Base-by-base conservation (phyloP, 2,888 invertebrate genomes). In the Ferdinandea cuprea region DNA sequence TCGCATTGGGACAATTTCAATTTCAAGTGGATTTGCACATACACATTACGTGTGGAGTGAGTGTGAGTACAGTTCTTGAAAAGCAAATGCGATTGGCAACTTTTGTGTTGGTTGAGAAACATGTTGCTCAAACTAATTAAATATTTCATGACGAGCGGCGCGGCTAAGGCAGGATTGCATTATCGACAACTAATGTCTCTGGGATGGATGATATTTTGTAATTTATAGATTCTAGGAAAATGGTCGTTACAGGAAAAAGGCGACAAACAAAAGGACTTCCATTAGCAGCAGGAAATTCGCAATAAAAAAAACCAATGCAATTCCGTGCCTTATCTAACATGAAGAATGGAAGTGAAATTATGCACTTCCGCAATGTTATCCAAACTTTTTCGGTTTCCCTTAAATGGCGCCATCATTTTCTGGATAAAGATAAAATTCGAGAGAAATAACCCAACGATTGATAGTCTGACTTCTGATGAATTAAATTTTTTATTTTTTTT, bases 281-380 rank as follows among this genome's bases (percentile, higher is more conserved):
- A 78, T 78, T 78, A 78, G 58, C 19, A 42, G 46, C 48, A 63
- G 63, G 63, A 63, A 71, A 77, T 71, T 71, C 35, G 71, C 71
- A 68, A 66, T 54, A 21, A 7, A 35, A 44, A 30, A 48, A 46
- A 30, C 19, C 15, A 19, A 1, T 56, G 32, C 9, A 13, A 7
- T 44, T 61, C 8, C 13, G 19, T 35, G 17, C 8, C 9, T 56
- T 72, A 72, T 72, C 72, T 37, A 35, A 0, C 21, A n/a, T 17
- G 44, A 63, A 40, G 15, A 30, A 30, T 8, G 30, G 35, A 11
- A 17, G 11, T 3, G 3, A 25, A 28, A 28, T 8, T 54, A 40
- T n/a, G 25, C 40, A 71, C 40, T 77, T 77, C 69, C 69, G 69
- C 46, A 25, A 25, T 63, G 46, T 54, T 77, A 68, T 46, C 13